These are phyloP conservation scores for Luidia sarsii DNA, from an alignment of 53 echinoderm and acorn worm species.

Conservation along the genomic window DNA sequence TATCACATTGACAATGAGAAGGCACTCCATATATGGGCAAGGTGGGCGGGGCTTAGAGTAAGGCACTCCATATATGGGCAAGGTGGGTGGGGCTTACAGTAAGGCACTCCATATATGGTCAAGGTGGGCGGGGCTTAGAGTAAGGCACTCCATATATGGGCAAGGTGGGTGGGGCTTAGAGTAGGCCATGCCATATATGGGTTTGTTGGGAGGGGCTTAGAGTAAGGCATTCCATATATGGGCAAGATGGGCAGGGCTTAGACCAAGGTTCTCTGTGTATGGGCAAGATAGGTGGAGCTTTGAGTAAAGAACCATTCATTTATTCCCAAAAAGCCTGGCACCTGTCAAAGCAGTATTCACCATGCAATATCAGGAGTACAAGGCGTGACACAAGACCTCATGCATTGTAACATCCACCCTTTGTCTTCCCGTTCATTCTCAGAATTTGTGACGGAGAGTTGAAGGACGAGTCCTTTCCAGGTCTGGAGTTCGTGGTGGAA, in stretches of 20 bases:
- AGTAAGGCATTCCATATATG: slow-evolving; percentile 58
- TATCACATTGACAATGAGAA: slow-evolving; percentile 86
- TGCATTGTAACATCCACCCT: not conserved
- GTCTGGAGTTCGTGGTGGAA: slow-evolving; percentile 78
- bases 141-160: slow-evolving; percentile 65
- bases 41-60: slow-evolving; percentile 51
- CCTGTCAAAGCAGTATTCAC: too few species aligned
- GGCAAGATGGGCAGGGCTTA: slow-evolving; percentile 61
- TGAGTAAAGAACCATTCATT: not conserved
- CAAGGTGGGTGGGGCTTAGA: slow-evolving; percentile 58
- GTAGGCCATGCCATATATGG: slow-evolving; percentile 86
- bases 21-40: slow-evolving; percentile 86
- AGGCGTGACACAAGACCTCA: too few species aligned
- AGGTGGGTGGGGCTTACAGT: slow-evolving; percentile 62
- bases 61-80: slow-evolving; percentile 63
- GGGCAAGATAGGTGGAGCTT: slow-evolving; percentile 74
- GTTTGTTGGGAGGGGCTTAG: slow-evolving; percentile 62
- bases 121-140: slow-evolving; percentile 59
- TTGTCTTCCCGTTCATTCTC: not conserved
- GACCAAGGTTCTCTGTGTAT: slow-evolving; percentile 81
- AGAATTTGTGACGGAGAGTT: slow-evolving; percentile 82
- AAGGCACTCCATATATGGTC: slow-evolving; percentile 88
- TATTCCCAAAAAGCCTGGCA: too few species aligned
- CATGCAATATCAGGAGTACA: too few species aligned
- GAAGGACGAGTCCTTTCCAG: slow-evolving; percentile 77